Evolutionary conservation across 2,888 invertebrate genomes (phyloP), one percentile per base, ranked within the genome.

Genomic region (Anorthoa munda): DNA sequence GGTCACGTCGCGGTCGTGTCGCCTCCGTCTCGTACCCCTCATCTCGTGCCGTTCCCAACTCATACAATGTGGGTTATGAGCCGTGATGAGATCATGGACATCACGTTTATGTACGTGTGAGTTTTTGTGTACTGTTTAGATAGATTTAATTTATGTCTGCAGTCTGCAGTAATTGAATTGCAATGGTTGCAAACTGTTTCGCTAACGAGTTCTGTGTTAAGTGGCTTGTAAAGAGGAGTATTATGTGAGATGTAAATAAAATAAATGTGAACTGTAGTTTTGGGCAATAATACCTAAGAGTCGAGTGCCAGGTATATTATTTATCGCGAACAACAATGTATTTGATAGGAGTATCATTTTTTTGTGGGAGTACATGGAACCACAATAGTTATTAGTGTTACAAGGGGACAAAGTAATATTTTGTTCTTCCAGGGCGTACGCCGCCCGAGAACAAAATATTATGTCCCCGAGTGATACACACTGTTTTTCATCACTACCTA

Each of bases 61-160:
- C 66, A 48, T 45, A 83, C 83, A 86, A 88, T 77, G 78, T 75
- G 83, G 69, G 82, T 84, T 87, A 89, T 89, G 87, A 79, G 23
- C 82, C 82, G 81, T 82, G 83, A 79, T 74, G 64, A 58, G 77
- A 77, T 81, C 60, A 56, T 2, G 60, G 46, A 59, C 59, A 58
- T 67, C 81, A 83, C 61, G 39, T 9, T 39, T 39, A 0, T 70
- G 56, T 68, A 63, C 72, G 78, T 83, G 84, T 73, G 79, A 73
- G 66, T 75, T 66, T 75, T 75, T 72, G n/a, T 69, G 31, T 69
- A 66, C 26, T 72, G 75, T 76, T 70, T 65, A 45, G 46, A 50
- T 67, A 80, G 55, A 66, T 83, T 78, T 65, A 76, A 66, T 83
- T 78, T 65, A 76, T 78, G 74, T 69, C 60, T 70, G 60, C 15